Percentiles rank a stretch among this genome's conserved stretches.
phyloP scores from a whole-genome alignment of 1,140 invertebrate genomes.

The Zophobas atratus region DNA sequence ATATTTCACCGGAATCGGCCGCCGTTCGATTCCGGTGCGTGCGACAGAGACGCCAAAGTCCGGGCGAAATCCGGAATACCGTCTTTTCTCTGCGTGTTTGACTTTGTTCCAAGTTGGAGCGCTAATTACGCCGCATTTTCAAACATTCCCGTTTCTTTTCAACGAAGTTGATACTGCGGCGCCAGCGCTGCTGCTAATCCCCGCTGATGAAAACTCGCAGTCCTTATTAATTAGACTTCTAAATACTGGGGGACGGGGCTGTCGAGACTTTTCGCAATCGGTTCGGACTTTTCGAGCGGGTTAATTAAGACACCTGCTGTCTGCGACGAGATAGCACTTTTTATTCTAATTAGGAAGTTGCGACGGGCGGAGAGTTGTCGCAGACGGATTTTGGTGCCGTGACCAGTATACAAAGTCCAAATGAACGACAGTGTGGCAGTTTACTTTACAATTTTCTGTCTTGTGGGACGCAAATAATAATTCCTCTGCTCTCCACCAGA shows the following conservation, averaged over 20 bases:
- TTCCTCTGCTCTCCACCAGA: too few species aligned
- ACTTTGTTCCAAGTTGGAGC: not conserved
- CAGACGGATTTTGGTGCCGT: too few species aligned
- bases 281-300: too few species aligned
- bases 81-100: not conserved
- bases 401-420: too few species aligned
- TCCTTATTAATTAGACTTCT: conserved; percentile 30
- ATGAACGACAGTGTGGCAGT: too few species aligned
- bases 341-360: not conserved
- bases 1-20: not conserved
- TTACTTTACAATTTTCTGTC: too few species aligned
- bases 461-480: too few species aligned
- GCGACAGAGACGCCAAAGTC: not conserved
- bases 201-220: conserved; percentile 11
- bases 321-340: not conserved
- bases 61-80: not conserved
- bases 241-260: not conserved
- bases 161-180: not conserved
- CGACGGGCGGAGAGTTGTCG: not conserved
- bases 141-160: not conserved
- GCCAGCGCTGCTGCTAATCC: conserved; percentile 1
- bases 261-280: too few species aligned
- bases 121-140: conserved; percentile 16
- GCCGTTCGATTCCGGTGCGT: not conserved
- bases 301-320: not conserved